Evolutionary conservation across 2,888 invertebrate species (phyloP).

Genomic region (Neoaliturus tenellus): DNA sequence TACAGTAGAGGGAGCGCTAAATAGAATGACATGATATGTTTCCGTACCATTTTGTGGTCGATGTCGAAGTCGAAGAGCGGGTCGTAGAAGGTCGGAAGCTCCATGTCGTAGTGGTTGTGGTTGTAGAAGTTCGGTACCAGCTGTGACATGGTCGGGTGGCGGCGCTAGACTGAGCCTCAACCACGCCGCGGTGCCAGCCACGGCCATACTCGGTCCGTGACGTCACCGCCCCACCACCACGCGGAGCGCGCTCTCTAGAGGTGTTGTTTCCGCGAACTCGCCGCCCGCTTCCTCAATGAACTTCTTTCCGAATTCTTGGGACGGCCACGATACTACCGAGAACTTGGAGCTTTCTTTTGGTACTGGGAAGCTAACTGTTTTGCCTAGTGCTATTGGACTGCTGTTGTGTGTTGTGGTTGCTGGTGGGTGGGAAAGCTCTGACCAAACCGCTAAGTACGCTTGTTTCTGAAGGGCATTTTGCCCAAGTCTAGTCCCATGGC

Average conservation of each 20-base stretch:
- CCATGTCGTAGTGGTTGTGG: slow-evolving; percentile 2
- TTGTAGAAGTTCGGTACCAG: background rate
- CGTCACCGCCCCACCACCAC: slow-evolving; percentile 21
- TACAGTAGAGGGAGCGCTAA: no score
- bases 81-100: slow-evolving; percentile 28
- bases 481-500: no score
- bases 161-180: slow-evolving; percentile 33
- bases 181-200: background rate
- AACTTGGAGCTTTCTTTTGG: no score
- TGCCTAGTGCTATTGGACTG: no score
- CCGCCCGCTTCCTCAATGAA: background rate
- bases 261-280: slow-evolving; percentile 9
- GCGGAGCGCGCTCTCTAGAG: background rate
- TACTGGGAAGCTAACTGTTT: no score
- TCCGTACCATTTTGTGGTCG: slow-evolving; percentile 30
- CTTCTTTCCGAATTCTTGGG: background rate
- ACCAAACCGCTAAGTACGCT: no score
- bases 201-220: slow-evolving; percentile 20
- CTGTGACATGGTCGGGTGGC: slow-evolving; percentile 35
- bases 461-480: no score
- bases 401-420: no score
- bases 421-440: no score
- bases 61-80: slow-evolving; percentile 32
- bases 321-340: background rate
- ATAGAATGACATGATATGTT: no score